Conservation (phyloP, 2,888 invertebrate species). For the Drosophila testacea region DNA sequence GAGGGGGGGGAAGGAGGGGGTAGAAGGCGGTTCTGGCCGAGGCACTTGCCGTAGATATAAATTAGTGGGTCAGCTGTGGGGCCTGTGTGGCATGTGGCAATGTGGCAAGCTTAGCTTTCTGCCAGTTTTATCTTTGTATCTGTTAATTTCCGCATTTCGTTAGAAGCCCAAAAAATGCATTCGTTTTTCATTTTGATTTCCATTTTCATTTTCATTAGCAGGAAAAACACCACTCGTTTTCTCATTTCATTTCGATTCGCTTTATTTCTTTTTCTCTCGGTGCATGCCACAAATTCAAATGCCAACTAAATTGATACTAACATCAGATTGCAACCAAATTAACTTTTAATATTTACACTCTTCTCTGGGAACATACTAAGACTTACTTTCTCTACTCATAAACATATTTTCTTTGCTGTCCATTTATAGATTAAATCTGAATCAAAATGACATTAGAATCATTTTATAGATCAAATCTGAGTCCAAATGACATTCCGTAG, state of each 20-base stretch:
- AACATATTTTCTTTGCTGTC: too few species aligned
- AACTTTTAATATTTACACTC: slow-evolving; percentile 36
- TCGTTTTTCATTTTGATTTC: slow-evolving; percentile 32
- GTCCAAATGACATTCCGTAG: too few species aligned
- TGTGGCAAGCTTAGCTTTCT: slow-evolving; percentile 1
- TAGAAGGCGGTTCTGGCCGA: background rate
- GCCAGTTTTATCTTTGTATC: slow-evolving; percentile 61
- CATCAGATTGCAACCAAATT: slow-evolving; percentile 56
- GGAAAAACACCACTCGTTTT: slow-evolving; percentile 6
- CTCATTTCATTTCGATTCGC: background rate
- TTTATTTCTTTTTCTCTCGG: background rate
- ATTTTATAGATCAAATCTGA: too few species aligned
- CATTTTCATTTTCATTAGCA: slow-evolving; percentile 41
- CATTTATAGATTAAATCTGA: too few species aligned
- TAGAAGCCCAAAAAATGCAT: slow-evolving; percentile 24
- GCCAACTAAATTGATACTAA: slow-evolving; percentile 51
- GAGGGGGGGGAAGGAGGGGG: background rate
- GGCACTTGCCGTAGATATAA: slow-evolving; percentile 37
- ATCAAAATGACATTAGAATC: too few species aligned
- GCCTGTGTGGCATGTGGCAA: background rate
- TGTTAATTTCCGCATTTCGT: slow-evolving; percentile 68
- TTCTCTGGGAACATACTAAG: too few species aligned
- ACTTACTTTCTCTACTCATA: too few species aligned
- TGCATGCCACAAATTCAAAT: slow-evolving; percentile 25
- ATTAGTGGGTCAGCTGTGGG: slow-evolving; percentile 49